Evolutionary conservation across 2,113 vertebrate genomes (phyloP), one percentile per base, ranked within the genome.

Genomic region (Mormyrus lacerda): DNA sequence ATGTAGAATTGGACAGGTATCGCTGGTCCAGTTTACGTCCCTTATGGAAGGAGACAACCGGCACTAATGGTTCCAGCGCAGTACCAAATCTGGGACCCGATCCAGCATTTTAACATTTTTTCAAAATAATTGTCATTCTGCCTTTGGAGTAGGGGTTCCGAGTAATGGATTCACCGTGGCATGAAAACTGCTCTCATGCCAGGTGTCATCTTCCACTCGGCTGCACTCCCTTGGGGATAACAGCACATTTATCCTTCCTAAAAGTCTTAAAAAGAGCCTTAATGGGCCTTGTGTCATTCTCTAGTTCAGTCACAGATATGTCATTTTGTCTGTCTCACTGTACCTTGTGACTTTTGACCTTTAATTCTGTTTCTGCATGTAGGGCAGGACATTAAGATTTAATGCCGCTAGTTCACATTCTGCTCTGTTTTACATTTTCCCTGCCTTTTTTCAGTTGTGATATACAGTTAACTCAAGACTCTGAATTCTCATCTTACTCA

Each of bases 281-380:
- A 93, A 94, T 93, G 90, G 92, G 89, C 90, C 91, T 91, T 92
- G 90, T 90, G 92, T 93, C 92, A 92, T 92, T 93, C 93, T 93
- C 90, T 92, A 92, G 92, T 94, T 94, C 83, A 50, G 44, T 85
- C 19, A 84, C 61, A 79, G 35, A 79, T 35, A 15, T 79, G 69
- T 5, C 69, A 48, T 94, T 94, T 48, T 91, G 92, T 94, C 92
- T 89, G 90, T 93, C 91, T 92, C 91, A 91, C 91, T 91, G 89
- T 17, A 79, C 91, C 92, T 91, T 42, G 73, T 94, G 94, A 95
- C 95, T 94, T 94, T 90, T 93, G 92, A 85, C 89, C 91, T 50
- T 90, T 90, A 89, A 86, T 91, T 86, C 53, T 91, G 90, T 92
- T 89, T 92, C 91, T 17, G 88, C 45, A 11, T 79, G n/a, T 31